Conservation (phyloP, 2,888 invertebrate species). For the Entomobrya multifasciata region DNA sequence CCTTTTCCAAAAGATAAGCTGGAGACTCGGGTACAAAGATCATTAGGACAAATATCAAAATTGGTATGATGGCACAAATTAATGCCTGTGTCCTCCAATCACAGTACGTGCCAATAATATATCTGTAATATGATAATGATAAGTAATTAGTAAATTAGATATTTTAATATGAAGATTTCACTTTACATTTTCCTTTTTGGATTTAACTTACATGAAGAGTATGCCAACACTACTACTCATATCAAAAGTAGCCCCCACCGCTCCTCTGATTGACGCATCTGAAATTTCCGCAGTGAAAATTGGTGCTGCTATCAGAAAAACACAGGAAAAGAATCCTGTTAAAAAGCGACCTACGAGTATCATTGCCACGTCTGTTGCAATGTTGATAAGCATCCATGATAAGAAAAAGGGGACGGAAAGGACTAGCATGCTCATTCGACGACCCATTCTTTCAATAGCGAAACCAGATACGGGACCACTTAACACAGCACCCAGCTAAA, state of each 20-base stretch:
- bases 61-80: slow-evolving; percentile 85
- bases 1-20: slow-evolving; percentile 86
- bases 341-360: slow-evolving; percentile 67
- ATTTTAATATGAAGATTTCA: no score
- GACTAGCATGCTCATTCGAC: slow-evolving; percentile 59
- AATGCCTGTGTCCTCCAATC: slow-evolving; percentile 66
- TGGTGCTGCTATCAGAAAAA: slow-evolving; percentile 65
- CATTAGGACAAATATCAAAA: slow-evolving; percentile 87
- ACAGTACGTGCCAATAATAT: slow-evolving; percentile 60
- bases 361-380: slow-evolving; percentile 50
- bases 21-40: slow-evolving; percentile 89
- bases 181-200: no score
- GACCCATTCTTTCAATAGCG: slow-evolving; percentile 65
- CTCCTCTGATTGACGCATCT: slow-evolving; percentile 68
- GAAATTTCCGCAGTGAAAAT: slow-evolving; percentile 73
- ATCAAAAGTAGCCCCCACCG: slow-evolving; percentile 70
- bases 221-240: slow-evolving; percentile 73
- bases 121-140: slow-evolving; percentile 29
- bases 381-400: slow-evolving; percentile 68
- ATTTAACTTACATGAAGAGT: slow-evolving; percentile 71
- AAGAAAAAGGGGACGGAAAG: slow-evolving; percentile 66
- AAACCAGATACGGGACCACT: slow-evolving; percentile 63
- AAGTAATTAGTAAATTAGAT: neutral
- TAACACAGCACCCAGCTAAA: slow-evolving; percentile 71
- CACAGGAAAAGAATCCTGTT: slow-evolving; percentile 71